phyloP scores from a whole-genome alignment of 2,113 vertebrate species.

The Phycodurus eques region DNA sequence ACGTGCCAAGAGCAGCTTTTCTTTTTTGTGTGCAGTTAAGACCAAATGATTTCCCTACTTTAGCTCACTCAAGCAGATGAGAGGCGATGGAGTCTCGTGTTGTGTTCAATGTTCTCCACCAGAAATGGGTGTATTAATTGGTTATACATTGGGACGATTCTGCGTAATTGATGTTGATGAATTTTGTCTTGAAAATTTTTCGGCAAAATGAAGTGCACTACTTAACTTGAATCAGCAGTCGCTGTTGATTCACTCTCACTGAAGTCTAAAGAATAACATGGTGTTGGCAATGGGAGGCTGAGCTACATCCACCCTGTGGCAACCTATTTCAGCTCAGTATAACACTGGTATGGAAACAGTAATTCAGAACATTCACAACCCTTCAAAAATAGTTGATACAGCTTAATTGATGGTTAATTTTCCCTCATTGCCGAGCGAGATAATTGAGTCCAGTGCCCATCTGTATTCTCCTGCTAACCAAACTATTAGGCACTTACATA shows the following conservation, averaged over 20 bases:
- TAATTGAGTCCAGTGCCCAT: neutral
- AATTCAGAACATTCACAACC: neutral
- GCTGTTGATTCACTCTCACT: neutral
- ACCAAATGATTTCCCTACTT: constrained; percentile 45
- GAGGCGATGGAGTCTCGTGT: constrained; percentile 35
- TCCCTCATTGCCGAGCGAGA: neutral
- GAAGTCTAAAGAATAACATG: neutral
- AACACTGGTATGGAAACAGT: neutral
- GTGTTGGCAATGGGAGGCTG: neutral
- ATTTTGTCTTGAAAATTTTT: neutral
- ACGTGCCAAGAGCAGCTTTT: constrained; percentile 48
- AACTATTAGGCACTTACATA: constrained; percentile 51
- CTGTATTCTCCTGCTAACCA: neutral
- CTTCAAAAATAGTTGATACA: neutral
- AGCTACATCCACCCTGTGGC: neutral
- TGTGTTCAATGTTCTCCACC: neutral
- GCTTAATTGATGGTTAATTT: neutral
- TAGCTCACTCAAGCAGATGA: constrained; percentile 16
- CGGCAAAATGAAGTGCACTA: neutral
- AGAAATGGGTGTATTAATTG: neutral
- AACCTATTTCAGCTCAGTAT: neutral
- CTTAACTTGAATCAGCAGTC: neutral
- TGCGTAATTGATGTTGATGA: neutral
- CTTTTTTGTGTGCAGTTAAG: constrained; percentile 35
- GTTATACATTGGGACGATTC: neutral